Evolutionary conservation across 2,113 vertebrate species (phyloP).

Genomic region (Neoarius graeffei): DNA sequence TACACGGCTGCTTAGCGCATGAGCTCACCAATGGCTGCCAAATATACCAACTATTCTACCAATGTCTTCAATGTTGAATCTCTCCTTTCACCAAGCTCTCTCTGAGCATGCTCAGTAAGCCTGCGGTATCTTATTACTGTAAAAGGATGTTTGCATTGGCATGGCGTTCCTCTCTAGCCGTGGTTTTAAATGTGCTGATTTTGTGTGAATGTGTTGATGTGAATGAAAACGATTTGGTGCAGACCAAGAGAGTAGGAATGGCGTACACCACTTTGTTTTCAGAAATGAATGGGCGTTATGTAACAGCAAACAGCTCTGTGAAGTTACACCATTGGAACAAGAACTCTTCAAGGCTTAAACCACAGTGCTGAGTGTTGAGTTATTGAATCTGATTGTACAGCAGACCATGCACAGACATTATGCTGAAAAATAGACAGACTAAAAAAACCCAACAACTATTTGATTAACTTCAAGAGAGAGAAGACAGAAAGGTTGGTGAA

Average conservation of each 20-base stretch:
- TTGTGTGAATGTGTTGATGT: neutral
- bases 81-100: neutral
- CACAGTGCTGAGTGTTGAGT: neutral
- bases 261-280: neutral
- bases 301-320: neutral
- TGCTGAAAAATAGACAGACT: neutral
- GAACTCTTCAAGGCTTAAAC: neutral
- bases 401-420: neutral
- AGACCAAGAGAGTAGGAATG: neutral
- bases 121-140: neutral
- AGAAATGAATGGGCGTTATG: neutral
- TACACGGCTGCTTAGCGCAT: neutral
- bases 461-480: neutral
- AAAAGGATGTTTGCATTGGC: slow-evolving; percentile 9
- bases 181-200: neutral
- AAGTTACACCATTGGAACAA: neutral
- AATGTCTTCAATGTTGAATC: neutral
- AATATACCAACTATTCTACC: neutral
- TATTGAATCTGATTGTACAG: neutral
- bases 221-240: neutral
- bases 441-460: neutral
- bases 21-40: neutral
- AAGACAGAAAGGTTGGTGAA: neutral
- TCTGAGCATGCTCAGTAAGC: neutral
- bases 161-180: neutral